Percentiles rank a stretch among this genome's conserved stretches.
Conservation (phyloP, 2,888 invertebrate genomes). For the Volucella bombylans region DNA sequence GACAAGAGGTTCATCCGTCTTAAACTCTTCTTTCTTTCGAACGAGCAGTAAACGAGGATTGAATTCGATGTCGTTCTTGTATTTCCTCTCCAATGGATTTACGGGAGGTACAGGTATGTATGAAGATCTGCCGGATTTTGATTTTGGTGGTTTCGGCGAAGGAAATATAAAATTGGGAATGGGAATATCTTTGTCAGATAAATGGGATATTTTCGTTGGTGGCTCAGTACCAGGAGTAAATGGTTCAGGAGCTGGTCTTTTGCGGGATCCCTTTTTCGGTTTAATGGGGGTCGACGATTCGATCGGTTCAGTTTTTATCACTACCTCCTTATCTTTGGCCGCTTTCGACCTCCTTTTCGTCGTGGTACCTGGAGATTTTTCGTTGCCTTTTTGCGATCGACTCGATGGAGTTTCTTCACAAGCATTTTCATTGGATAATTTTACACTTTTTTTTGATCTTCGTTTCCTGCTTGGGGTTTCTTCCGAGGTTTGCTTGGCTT, state of each 20-base stretch:
- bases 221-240: conserved; percentile 10
- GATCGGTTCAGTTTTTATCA: not conserved
- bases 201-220: conserved; percentile 10
- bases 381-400: too few relatives aligned
- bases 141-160: not conserved
- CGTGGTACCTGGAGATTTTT: not conserved
- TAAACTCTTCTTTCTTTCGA: conserved; percentile 77
- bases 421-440: too few relatives aligned
- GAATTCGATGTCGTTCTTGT: conserved; percentile 71
- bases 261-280: conserved; percentile 8
- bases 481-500: too few relatives aligned
- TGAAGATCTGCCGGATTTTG: not conserved
- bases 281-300: not conserved
- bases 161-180: not conserved
- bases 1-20: conserved; percentile 75
- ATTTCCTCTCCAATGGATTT: conserved; percentile 32
- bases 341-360: not conserved
- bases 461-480: not conserved
- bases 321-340: not conserved
- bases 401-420: too few relatives aligned
- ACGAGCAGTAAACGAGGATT: conserved; percentile 78
- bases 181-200: not conserved
- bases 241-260: not conserved
- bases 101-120: not conserved
- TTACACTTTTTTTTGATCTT: not conserved